Evolutionary conservation across 2,113 vertebrate species (phyloP).

Genomic region (Sceloporus tristichus): DNA sequence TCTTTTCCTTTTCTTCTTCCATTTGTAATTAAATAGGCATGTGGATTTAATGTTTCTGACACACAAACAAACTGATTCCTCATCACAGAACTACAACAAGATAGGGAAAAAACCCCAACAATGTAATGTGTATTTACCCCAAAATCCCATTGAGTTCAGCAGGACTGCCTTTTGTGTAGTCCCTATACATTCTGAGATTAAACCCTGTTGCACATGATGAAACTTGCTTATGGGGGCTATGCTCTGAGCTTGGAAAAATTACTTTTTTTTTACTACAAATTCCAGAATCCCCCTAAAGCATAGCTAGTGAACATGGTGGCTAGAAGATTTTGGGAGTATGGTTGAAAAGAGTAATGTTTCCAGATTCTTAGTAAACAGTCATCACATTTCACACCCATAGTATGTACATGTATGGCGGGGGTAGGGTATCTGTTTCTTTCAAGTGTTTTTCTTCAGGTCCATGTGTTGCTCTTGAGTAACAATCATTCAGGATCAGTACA

Average conservation of each 20-base stretch:
- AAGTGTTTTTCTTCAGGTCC: not conserved
- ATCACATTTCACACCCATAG: not conserved
- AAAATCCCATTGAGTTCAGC: not conserved
- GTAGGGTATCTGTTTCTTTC: not conserved
- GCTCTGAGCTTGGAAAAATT: not conserved
- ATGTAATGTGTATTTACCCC: not conserved
- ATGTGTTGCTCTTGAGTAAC: not conserved
- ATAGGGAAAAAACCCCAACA: constrained; percentile 4
- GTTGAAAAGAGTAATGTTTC: no score
- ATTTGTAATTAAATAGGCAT: not conserved
- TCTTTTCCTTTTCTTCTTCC: not conserved
- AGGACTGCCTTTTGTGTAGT: not conserved
- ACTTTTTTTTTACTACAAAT: no score
- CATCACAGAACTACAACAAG: constrained; percentile 19
- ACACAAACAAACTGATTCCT: constrained; percentile 19
- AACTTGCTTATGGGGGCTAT: not conserved
- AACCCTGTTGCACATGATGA: not conserved
- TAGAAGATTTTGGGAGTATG: no score
- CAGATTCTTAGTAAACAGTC: not conserved
- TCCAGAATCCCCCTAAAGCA: no score
- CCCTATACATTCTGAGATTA: no score
- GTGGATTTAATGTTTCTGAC: not conserved
- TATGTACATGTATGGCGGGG: not conserved
- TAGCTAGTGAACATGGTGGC: no score
- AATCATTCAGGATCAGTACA: not conserved